Evolutionary conservation across 2,113 vertebrate species (phyloP).

Genomic region (Piprites chloris): DNA sequence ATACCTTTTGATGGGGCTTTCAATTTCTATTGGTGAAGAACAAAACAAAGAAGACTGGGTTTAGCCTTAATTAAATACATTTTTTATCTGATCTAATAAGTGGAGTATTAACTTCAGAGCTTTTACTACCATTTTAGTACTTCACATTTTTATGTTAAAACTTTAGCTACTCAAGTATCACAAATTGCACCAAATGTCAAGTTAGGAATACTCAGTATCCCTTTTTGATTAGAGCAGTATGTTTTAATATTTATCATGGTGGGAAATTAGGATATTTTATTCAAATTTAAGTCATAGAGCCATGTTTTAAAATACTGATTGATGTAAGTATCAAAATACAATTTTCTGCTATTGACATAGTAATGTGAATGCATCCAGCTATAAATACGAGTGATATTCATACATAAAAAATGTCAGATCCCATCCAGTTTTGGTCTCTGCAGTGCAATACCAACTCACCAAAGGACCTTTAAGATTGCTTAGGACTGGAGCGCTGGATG

Average conservation of each 20-base stretch:
- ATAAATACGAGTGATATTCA: rapidly evolving
- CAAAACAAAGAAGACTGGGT: background rate
- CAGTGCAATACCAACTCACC: background rate
- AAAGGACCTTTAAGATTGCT: background rate
- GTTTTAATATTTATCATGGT: background rate
- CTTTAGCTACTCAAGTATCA: background rate
- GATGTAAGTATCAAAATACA: background rate
- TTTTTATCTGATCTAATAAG: background rate
- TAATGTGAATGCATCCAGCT: background rate
- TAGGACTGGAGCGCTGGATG: background rate
- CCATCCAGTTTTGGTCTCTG: background rate
- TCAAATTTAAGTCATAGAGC: background rate
- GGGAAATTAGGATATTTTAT: background rate
- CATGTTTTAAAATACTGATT: background rate
- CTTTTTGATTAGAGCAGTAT: background rate
- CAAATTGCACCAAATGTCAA: background rate
- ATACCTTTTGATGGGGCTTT: background rate
- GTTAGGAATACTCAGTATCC: background rate
- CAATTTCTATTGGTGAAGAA: rapidly evolving
- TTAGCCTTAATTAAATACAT: background rate
- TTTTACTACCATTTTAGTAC: background rate
- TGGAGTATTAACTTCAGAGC: background rate
- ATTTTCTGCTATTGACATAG: background rate
- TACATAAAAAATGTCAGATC: background rate
- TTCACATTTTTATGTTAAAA: background rate